Percentiles rank a stretch among this genome's conserved stretches.
These are phyloP conservation scores for Cephus pygmeus DNA, from an alignment of 2,888 invertebrate species.

Conservation along the genomic window DNA sequence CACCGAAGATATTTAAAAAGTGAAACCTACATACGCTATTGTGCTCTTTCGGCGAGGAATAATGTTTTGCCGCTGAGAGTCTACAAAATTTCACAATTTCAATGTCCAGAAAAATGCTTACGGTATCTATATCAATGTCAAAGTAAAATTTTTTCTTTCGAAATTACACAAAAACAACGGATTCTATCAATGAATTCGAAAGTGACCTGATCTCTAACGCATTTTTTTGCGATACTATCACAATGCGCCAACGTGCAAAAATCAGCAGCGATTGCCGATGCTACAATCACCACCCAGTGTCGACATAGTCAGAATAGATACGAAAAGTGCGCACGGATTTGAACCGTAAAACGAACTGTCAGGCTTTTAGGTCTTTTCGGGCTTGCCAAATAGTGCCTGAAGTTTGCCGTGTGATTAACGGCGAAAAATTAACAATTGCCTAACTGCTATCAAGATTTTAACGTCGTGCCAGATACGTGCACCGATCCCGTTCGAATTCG, in stretches of 20 bases:
- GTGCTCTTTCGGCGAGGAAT: background rate
- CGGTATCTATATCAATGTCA: background rate
- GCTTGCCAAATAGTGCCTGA: background rate
- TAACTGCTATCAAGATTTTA: background rate
- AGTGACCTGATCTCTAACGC: background rate
- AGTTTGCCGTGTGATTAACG: background rate
- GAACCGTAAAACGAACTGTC: background rate
- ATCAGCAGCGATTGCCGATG: background rate
- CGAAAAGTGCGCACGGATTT: background rate
- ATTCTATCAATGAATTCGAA: background rate
- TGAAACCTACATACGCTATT: slow-evolving; percentile 49
- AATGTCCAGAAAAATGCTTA: background rate
- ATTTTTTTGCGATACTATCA: background rate
- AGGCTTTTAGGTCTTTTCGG: background rate
- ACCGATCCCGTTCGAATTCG: background rate
- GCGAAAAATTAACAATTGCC: background rate
- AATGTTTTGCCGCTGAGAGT: background rate
- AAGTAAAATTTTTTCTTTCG: background rate
- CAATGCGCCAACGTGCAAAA: background rate
- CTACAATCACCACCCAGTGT: background rate
- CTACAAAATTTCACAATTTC: background rate
- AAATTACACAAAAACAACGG: background rate
- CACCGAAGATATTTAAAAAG: slow-evolving; percentile 60
- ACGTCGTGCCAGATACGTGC: background rate
- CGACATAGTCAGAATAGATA: background rate